phyloP scores from a whole-genome alignment of 2,113 vertebrate species.

The Callionymus lyra region DNA sequence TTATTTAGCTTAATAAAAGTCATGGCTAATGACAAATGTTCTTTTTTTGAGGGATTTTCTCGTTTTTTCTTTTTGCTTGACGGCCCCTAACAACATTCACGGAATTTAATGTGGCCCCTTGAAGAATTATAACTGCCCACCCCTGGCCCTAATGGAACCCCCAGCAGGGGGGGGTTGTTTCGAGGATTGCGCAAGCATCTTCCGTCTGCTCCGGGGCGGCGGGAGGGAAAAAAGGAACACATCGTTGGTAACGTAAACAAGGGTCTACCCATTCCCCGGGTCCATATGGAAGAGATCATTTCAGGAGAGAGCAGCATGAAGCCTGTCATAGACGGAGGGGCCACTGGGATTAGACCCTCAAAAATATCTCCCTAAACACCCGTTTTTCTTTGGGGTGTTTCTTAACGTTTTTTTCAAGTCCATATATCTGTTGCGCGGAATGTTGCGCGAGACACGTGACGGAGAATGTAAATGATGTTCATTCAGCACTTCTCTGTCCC shows the following conservation, averaged over 20 bases:
- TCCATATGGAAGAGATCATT: slow-evolving; percentile 65
- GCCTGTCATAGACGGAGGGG: slow-evolving; percentile 32
- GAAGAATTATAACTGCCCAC: too few species aligned
- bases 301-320: slow-evolving; percentile 30
- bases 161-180: slow-evolving; percentile 26
- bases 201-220: slow-evolving; percentile 17
- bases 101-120: too few species aligned
- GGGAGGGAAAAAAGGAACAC: slow-evolving; percentile 34
- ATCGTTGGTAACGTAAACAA: slow-evolving; percentile 55
- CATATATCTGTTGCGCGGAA: too few species aligned
- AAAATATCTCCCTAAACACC: slow-evolving; percentile 23
- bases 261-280: slow-evolving; percentile 38
- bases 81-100: too few species aligned
- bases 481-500: slow-evolving; percentile 8
- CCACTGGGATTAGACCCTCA: slow-evolving; percentile 32
- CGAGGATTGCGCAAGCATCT: slow-evolving; percentile 32
- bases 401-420: too few species aligned
- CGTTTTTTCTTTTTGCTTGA: too few species aligned
- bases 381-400: too few species aligned
- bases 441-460: too few species aligned
- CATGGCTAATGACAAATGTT: too few species aligned
- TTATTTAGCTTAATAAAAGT: too few species aligned
- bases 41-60: too few species aligned
- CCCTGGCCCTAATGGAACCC: slow-evolving; percentile 40
- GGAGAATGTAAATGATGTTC: slow-evolving; percentile 3